A percentile compares a stretch with the other conserved stretches of the same genome.
Evolutionary conservation across 2,888 invertebrate species (phyloP).

Genomic region (Platypus cylindrus): DNA sequence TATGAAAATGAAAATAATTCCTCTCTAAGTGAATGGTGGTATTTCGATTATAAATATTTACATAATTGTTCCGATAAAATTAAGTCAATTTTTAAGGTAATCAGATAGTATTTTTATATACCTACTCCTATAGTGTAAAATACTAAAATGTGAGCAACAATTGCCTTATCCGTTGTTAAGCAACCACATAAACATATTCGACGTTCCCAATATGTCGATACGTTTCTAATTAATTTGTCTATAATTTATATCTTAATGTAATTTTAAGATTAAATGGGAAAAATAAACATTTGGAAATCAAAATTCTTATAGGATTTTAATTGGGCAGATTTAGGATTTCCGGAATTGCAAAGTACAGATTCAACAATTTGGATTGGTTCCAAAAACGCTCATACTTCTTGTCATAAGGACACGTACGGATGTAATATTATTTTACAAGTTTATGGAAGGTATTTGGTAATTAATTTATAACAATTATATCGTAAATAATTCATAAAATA

Average conservation of each 20-base stretch:
- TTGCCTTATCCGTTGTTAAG: too few species aligned
- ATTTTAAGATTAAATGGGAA: not conserved
- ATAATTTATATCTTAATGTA: not conserved
- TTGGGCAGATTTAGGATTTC: slow-evolving; percentile 63
- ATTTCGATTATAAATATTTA: slow-evolving; percentile 78
- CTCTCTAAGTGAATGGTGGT: slow-evolving; percentile 50
- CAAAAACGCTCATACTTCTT: slow-evolving; percentile 79
- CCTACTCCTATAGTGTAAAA: too few species aligned
- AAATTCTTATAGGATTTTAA: slow-evolving; percentile 32
- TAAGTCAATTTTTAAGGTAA: too few species aligned
- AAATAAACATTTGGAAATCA: too few species aligned
- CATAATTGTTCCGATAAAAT: too few species aligned
- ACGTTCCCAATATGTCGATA: too few species aligned
- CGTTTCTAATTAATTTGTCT: too few species aligned
- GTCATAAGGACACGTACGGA: slow-evolving; percentile 90
- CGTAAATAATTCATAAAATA: slow-evolving; percentile 2
- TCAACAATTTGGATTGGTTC: slow-evolving; percentile 84
- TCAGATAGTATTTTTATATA: too few species aligned
- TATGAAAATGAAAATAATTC: slow-evolving; percentile 17
- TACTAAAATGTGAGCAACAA: too few species aligned
- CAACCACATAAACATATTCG: too few species aligned
- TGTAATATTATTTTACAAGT: slow-evolving; percentile 85
- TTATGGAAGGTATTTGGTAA: slow-evolving; percentile 56
- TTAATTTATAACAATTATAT: slow-evolving; percentile 1
- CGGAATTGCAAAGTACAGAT: slow-evolving; percentile 49